phyloP scores from a whole-genome alignment of 2,797 vertebrate species.

The Phrynocephalus vlangalii region DNA sequence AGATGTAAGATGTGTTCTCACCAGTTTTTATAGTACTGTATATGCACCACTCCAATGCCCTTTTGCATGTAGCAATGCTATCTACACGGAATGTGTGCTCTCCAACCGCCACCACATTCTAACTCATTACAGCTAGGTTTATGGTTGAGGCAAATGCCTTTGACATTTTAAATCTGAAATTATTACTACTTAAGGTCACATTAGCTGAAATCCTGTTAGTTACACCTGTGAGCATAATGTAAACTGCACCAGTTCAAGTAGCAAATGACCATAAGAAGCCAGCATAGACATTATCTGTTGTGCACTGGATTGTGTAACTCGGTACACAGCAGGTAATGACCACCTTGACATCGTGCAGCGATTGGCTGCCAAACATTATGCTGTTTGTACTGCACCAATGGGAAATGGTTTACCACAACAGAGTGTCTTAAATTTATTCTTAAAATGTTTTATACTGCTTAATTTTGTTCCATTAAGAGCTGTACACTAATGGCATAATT shows the following conservation, averaged over 20 bases:
- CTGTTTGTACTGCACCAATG: too few species aligned
- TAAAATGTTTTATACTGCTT: background rate
- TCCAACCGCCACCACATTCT: background rate
- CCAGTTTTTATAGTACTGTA: background rate
- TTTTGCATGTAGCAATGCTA: background rate
- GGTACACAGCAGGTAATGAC: too few species aligned
- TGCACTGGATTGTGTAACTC: too few species aligned
- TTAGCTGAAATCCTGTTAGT: background rate
- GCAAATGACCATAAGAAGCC: too few species aligned
- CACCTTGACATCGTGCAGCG: too few species aligned
- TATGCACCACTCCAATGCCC: background rate
- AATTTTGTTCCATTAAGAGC: background rate
- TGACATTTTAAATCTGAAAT: background rate
- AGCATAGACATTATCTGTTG: too few species aligned
- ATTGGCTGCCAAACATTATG: too few species aligned
- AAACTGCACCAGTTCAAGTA: too few species aligned
- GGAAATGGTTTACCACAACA: background rate
- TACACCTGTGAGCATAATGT: background rate
- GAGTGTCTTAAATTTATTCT: slow-evolving; percentile 7
- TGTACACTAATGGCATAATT: slow-evolving; percentile 7
- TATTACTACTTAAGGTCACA: background rate
- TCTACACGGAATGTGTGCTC: background rate
- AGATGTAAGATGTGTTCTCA: background rate
- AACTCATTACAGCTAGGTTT: background rate
- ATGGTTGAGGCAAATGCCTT: background rate